Percentiles rank a stretch among this genome's conserved stretches.
These are phyloP conservation scores for Triops longicaudatus DNA, from an alignment of 1,140 invertebrate genomes.

Conservation along the genomic window DNA sequence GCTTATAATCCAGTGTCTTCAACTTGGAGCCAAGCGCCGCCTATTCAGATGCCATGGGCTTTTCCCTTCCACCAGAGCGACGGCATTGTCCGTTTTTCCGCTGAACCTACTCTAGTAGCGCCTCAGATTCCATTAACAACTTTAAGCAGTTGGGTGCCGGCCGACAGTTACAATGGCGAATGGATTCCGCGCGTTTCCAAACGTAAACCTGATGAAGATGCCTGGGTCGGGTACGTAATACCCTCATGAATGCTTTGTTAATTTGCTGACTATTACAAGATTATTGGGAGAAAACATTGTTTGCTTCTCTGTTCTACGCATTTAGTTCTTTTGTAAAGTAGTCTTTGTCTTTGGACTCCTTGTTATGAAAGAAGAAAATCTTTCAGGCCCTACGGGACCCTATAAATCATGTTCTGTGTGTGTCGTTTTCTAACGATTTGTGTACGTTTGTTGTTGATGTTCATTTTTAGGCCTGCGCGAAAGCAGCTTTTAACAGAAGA, in stretches of 20 bases:
- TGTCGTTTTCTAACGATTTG: too few relatives aligned
- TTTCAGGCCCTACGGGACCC: too few relatives aligned
- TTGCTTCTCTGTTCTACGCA: too few relatives aligned
- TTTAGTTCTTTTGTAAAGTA: too few relatives aligned
- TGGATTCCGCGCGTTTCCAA: not conserved
- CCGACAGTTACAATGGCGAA: not conserved
- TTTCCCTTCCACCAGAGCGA: not conserved
- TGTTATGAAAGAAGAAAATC: too few relatives aligned
- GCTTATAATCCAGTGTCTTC: not conserved
- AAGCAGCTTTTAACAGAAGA: constrained; percentile 21
- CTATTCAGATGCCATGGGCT: not conserved
- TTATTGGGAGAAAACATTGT: too few relatives aligned
- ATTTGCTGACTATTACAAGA: not conserved
- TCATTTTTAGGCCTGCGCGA: not conserved
- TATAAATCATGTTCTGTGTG: too few relatives aligned
- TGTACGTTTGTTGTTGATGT: not conserved
- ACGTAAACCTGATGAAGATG: constrained; percentile 2
- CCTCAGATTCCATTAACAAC: not conserved
- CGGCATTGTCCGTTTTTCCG: not conserved
- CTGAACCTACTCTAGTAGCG: not conserved
- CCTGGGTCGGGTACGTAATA: not conserved
- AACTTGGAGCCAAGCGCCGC: not conserved
- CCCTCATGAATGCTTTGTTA: too few relatives aligned
- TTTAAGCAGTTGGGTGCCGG: not conserved
- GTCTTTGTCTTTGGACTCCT: too few relatives aligned